These are phyloP conservation scores for Isichthys henryi DNA, from an alignment of 2,113 vertebrate species.

Conservation along the genomic window DNA sequence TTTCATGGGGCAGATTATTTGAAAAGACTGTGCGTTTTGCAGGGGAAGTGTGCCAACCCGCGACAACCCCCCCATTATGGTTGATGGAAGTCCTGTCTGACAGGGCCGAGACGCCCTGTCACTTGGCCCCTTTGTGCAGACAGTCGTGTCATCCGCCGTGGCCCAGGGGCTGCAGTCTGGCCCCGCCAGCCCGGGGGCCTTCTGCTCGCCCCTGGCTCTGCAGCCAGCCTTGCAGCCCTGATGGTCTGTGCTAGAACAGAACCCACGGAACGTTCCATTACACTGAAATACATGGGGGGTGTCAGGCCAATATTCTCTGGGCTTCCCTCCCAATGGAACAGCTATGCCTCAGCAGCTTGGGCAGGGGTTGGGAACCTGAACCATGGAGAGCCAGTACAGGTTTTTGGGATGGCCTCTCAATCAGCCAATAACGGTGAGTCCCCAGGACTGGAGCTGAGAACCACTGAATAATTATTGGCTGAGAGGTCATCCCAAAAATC, in stretches of 20 bases:
- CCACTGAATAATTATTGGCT: too few species aligned
- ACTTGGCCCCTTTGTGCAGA: background rate
- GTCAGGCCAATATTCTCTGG: background rate
- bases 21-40: background rate
- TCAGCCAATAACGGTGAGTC: too few species aligned
- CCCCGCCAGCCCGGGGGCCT: background rate
- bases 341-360: background rate
- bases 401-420: too few species aligned
- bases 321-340: background rate
- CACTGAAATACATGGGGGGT: background rate
- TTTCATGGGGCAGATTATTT: background rate
- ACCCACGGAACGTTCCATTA: background rate
- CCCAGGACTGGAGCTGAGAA: too few species aligned
- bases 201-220: background rate
- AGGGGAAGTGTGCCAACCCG: background rate
- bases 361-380: too few species aligned
- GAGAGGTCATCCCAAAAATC: too few species aligned
- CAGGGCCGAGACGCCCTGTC: background rate
- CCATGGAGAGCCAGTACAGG: too few species aligned
- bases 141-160: background rate
- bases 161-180: background rate
- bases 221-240: background rate
- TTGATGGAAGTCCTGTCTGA: constrained; percentile 4
- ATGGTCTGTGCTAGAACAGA: background rate
- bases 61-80: background rate